A percentile compares a stretch with the other conserved stretches of the same genome.
These are phyloP conservation scores for Galbula dea DNA, from an alignment of 2,113 vertebrate genomes.

Conservation along the genomic window DNA sequence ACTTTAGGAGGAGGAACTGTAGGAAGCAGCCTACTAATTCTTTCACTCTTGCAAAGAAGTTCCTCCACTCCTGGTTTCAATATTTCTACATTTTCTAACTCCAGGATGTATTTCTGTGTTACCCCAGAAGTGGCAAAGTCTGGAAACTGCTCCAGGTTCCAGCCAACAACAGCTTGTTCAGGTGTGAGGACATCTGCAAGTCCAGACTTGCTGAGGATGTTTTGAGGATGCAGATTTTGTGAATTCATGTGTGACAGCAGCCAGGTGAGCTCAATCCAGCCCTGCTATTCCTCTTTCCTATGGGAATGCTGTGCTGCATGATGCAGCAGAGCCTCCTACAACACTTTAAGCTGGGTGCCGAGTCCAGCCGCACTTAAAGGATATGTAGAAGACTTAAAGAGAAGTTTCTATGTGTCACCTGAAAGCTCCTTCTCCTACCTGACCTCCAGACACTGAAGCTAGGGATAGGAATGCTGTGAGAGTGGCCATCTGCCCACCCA, in stretches of 20 bases:
- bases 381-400: background rate
- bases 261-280: background rate
- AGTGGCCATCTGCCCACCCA: background rate
- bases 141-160: background rate
- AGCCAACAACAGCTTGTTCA: background rate
- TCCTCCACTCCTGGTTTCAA: background rate
- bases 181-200: background rate
- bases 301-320: rapidly evolving
- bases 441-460: background rate
- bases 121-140: background rate
- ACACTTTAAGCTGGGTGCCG: background rate
- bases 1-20: background rate
- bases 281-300: background rate
- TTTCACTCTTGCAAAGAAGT: background rate
- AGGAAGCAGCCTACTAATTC: background rate
- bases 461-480: background rate
- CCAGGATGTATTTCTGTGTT: background rate
- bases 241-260: background rate
- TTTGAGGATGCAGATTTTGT: background rate
- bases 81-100: background rate
- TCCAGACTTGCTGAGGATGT: background rate
- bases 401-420: background rate
- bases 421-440: background rate
- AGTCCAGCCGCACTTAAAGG: background rate
- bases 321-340: background rate